Evolutionary conservation across 2,888 invertebrate genomes (phyloP), one percentile per base, ranked within the genome.

Genomic region (Protodeltote pygarga): DNA sequence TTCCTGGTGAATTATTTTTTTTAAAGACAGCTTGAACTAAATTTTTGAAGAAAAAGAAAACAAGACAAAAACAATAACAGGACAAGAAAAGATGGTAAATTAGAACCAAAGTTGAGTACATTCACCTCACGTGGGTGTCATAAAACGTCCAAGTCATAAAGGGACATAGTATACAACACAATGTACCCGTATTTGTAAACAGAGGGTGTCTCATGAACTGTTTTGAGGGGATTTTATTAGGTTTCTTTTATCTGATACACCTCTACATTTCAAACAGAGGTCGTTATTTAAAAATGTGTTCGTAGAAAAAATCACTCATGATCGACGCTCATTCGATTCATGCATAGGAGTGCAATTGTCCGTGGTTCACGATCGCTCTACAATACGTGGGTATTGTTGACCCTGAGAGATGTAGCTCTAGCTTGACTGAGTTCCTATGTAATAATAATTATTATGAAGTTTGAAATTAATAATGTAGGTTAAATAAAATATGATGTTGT

Each of bases 41-140:
- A 29, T 29, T 17, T 3, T 5, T 3, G 2, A n/a, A 10, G 16
- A 11, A 17, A 17, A 17, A 29, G 17, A 5, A 28, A 48, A 45
- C 28, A 14, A 28, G 19, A 17, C 5, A 8, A 28, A 37, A 47
- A 38, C 45, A 48, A 42, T 51, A 37, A 46, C 48, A 51, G 39
- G 45, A 61, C 41, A 45, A 59, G 49, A 38, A 50, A 35, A 49
- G 51, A 60, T 16, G 45, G 42, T 46, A 50, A 37, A 50, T 52
- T 63, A 57, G 32, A 53, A 55, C 44, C 49, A 51, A 62, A 58
- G 20, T 34, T 25, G 38, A 37, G 68, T 38, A 39, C 62, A 57
- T 55, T 65, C 50, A 68, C 51, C 62, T 62, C 33, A 48, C 47
- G 57, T 62, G 57, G 65, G 62, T 24, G 51, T 49, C 39, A 40